Base-by-base conservation (phyloP, 2,113 vertebrate genomes). In the Oreotragus oreotragus region DNA sequence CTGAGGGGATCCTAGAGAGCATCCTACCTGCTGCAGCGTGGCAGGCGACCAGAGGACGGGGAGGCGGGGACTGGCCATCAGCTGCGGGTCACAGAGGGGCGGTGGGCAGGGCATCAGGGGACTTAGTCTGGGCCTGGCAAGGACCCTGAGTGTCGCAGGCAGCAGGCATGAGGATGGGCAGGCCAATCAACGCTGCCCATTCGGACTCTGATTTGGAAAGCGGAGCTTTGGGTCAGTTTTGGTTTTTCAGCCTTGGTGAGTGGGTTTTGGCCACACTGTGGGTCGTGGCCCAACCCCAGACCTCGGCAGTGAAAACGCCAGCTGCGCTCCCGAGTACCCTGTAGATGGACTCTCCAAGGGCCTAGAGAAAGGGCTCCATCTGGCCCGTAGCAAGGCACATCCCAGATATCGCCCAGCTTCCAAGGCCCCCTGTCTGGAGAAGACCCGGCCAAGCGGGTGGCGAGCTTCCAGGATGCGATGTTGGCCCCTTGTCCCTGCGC, bases 181-280 rank as follows among this genome's bases (percentile, higher is more conserved):
- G 47, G n/a, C 36, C 25, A 0, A 0, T n/a, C 23, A 21, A 2
- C 0, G 33, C 4, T 1, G n/a, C 64, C 66, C 17, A 3, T 2
- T 21, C 1, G 8, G 30, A 7, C 51, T 45, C 66, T 36, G 30
- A 53, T 39, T 12, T 53, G 12, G 51, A 36, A 47, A 25, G 21
- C 21, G 1, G 2, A 43, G 8, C n/a, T 1, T 4, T 36, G 49
- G 30, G 47, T 33, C 6, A 39, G 66, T 36, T 66, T 66, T 19
- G 15, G 62, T n/a, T 15, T 15, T 15, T 53, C 7, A n/a, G 16
- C n/a, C n/a, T 19, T n/a, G 64, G 64, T 36, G 64, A 70, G n/a
- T 23, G 9, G 5, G n/a, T 70, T 36, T 23, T 70, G n/a, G 66
- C 19, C 66, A 51, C 25, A 25, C 60, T 1, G 21, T 4, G 16